Conservation (phyloP, 2,113 vertebrate genomes). For the Ornithorhynchus anatinus region DNA sequence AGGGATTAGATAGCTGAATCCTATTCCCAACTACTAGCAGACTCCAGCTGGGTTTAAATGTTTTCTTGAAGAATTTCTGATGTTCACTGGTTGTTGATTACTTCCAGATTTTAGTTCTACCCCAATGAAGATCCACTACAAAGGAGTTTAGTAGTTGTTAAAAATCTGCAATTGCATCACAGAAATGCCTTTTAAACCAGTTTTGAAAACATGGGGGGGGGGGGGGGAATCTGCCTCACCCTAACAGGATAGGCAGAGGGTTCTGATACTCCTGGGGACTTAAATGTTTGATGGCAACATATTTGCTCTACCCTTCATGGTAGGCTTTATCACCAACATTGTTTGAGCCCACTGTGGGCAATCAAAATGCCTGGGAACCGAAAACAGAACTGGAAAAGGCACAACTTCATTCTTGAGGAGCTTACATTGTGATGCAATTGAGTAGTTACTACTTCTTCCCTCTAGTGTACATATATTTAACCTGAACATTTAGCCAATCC, state of each 20-base stretch:
- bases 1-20: slow-evolving; percentile 97
- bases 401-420: no score
- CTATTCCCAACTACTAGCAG: slow-evolving; percentile 88
- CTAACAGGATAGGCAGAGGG: no score
- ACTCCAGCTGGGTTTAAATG: slow-evolving; percentile 95
- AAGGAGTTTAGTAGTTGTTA: slow-evolving; percentile 85
- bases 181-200: slow-evolving; percentile 64
- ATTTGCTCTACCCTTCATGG: no score
- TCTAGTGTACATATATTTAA: neutral
- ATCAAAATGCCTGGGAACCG: no score
- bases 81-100: slow-evolving; percentile 94
- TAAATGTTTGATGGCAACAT: no score
- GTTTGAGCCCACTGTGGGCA: no score
- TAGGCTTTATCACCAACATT: no score
- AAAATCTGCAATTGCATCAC: slow-evolving; percentile 76
- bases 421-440: no score
- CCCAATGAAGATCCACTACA: slow-evolving; percentile 85
- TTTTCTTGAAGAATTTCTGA: slow-evolving; percentile 93
- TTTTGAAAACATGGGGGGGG: slow-evolving; percentile 52
- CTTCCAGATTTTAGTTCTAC: slow-evolving; percentile 99
- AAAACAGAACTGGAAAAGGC: no score
- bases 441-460: neutral
- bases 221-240: no score
- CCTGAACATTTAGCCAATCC: neutral
- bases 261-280: no score